A percentile compares a stretch with the other conserved stretches of the same genome.
These are phyloP conservation scores for Arctia plantaginis DNA, from an alignment of 2,888 invertebrate species.

Conservation along the genomic window DNA sequence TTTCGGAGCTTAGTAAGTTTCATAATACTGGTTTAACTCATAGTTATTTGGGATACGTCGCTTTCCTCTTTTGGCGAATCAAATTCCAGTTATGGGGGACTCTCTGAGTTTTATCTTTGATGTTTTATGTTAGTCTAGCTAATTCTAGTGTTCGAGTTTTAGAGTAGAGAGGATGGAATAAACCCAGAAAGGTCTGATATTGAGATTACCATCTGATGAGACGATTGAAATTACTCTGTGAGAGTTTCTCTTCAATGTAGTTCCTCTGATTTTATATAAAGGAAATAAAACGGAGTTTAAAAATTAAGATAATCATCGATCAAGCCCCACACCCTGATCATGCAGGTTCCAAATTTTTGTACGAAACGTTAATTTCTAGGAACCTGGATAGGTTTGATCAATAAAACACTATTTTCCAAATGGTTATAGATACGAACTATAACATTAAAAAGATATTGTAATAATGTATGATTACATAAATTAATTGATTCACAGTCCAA, in stretches of 20 bases:
- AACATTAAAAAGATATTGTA: too few species aligned
- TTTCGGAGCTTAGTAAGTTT: not conserved
- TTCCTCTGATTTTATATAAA: not conserved
- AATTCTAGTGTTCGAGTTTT: not conserved
- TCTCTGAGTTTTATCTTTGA: not conserved
- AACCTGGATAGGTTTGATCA: too few species aligned
- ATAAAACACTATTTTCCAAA: too few species aligned
- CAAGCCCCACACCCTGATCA: not conserved
- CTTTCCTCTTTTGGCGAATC: not conserved
- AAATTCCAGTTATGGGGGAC: not conserved
- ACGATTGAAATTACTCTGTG: not conserved
- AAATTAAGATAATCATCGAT: not conserved
- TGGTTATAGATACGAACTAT: too few species aligned
- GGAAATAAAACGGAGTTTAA: not conserved
- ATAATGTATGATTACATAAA: too few species aligned
- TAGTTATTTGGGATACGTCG: not conserved
- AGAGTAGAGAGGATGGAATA: not conserved
- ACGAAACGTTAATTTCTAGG: not conserved
- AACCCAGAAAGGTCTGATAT: not conserved
- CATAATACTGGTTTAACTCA: not conserved
- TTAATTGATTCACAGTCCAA: too few species aligned
- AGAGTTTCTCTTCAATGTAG: not conserved
- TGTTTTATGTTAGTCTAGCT: not conserved
- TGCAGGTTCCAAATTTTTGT: not conserved
- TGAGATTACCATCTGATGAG: not conserved